phyloP scores from a whole-genome alignment of 2,797 vertebrate genomes.

The Pantherophis vulpinus region DNA sequence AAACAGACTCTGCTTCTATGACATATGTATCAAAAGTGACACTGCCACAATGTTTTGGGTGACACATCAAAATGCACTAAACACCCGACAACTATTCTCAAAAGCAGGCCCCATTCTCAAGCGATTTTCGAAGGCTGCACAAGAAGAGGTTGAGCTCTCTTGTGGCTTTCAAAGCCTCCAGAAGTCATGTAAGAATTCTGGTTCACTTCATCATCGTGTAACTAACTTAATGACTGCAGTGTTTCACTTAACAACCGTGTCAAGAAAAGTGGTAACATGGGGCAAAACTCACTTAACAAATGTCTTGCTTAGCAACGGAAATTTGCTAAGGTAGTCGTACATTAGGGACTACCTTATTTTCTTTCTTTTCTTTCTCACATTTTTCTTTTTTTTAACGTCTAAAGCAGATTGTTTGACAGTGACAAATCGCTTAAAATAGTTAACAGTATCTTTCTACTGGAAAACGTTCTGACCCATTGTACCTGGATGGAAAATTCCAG shows the following conservation, averaged over 20 bases:
- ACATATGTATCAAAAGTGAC: neutral
- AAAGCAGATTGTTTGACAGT: neutral
- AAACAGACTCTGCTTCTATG: neutral
- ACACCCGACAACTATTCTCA: neutral
- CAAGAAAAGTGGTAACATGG: neutral
- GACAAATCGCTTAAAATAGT: neutral
- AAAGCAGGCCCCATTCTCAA: neutral
- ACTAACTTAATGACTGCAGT: neutral
- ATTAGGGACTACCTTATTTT: neutral
- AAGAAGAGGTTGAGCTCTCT: neutral
- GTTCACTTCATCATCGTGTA: neutral
- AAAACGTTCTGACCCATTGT: neutral
- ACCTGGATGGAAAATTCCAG: neutral
- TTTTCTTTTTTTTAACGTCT: neutral
- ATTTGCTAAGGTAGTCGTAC: neutral
- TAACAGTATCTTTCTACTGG: neutral
- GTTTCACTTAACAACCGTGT: neutral
- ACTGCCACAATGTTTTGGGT: neutral
- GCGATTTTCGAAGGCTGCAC: neutral
- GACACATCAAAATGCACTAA: neutral
- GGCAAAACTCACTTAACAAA: neutral
- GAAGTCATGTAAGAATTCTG: neutral
- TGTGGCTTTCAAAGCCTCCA: neutral
- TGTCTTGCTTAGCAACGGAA: neutral
- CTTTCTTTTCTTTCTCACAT: neutral